Conservation (phyloP, 2,113 vertebrate species). For the Phocoena sinus region DNA sequence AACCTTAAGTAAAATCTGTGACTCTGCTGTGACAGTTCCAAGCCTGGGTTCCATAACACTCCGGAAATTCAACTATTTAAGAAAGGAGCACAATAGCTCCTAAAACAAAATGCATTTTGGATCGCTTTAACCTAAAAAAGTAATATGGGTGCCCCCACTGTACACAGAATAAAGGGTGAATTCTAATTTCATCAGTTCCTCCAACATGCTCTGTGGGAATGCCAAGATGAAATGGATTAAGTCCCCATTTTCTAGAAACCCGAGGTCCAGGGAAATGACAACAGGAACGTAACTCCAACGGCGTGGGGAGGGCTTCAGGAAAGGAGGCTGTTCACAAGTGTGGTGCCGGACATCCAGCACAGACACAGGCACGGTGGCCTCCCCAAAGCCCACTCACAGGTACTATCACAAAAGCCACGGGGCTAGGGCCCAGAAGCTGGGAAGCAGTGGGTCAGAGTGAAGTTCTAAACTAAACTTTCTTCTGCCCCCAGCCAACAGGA, state of each 20-base stretch:
- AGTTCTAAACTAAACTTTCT: neutral
- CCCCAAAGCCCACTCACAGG: neutral
- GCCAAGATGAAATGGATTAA: neutral
- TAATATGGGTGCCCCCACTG: neutral
- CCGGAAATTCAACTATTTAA: neutral
- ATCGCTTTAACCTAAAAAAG: neutral
- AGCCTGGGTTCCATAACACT: neutral
- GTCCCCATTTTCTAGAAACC: neutral
- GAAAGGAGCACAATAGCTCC: neutral
- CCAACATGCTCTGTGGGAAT: neutral
- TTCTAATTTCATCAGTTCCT: neutral
- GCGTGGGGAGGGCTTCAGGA: neutral
- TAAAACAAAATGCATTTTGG: neutral
- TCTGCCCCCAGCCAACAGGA: neutral
- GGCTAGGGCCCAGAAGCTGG: neutral
- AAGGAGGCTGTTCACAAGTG: neutral
- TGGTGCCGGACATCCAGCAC: neutral
- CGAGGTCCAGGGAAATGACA: neutral
- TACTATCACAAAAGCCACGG: neutral
- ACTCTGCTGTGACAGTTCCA: neutral
- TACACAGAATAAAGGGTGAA: neutral
- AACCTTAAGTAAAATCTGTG: neutral
- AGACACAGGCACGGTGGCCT: neutral
- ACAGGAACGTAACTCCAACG: neutral
- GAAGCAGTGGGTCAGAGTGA: too few species aligned